A percentile compares a stretch with the other conserved stretches of the same genome.
phyloP scores from a whole-genome alignment of 2,888 invertebrate genomes.

The Psococerastis gibbosa region DNA sequence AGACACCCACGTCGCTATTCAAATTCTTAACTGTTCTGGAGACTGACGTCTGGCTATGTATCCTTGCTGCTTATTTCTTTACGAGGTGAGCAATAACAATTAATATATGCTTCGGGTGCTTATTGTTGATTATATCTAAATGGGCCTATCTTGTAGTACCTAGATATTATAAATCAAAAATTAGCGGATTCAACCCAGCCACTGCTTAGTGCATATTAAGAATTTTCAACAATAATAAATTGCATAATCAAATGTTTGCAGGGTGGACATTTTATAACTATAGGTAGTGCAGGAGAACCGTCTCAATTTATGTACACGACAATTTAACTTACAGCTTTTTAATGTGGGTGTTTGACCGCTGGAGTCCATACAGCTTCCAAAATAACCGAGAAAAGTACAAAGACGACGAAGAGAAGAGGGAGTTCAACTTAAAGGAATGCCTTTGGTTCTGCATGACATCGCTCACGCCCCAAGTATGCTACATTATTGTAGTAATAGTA shows the following conservation, averaged over 20 bases:
- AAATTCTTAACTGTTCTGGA: conserved; percentile 93
- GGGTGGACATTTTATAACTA: too few species aligned
- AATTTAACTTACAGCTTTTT: conserved; percentile 60
- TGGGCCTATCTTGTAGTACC: too few species aligned
- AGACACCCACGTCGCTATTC: conserved; percentile 78
- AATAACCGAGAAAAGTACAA: conserved; percentile 85
- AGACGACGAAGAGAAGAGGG: conserved; percentile 82
- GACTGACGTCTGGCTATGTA: conserved; percentile 92
- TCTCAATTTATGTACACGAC: too few species aligned
- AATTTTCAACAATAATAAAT: too few species aligned
- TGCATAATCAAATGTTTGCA: too few species aligned
- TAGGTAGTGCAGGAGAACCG: too few species aligned
- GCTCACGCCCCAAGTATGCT: conserved; percentile 57
- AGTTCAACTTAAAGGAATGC: conserved; percentile 89
- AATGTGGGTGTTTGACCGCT: conserved; percentile 92
- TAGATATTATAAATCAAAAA: too few species aligned
- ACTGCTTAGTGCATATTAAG: too few species aligned
- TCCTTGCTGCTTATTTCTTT: conserved; percentile 85
- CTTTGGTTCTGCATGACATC: conserved; percentile 99
- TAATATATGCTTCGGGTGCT: too few species aligned
- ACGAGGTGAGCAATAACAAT: too few species aligned
- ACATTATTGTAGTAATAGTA: too few species aligned
- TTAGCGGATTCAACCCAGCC: too few species aligned
- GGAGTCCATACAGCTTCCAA: conserved; percentile 93
- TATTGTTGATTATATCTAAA: conserved; percentile 15